phyloP scores from a whole-genome alignment of 2,113 vertebrate species.

The Vanacampus margaritifer region DNA sequence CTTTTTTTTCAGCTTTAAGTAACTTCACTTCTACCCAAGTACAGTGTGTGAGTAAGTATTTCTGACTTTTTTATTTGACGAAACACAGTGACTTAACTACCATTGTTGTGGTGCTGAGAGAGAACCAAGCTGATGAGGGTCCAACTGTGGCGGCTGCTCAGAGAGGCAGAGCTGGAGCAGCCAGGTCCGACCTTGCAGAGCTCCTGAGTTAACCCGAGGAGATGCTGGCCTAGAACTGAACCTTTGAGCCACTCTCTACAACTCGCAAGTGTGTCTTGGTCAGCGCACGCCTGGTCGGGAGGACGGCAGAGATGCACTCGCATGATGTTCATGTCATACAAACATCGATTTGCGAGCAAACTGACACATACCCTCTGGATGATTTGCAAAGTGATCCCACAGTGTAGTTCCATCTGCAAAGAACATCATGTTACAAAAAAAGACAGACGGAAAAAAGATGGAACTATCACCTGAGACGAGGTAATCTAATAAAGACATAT shows the following conservation, averaged over 20 bases:
- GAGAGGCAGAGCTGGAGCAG: conserved; percentile 43
- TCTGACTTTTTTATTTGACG: not conserved
- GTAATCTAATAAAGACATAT: not conserved
- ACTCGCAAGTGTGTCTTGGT: conserved; percentile 70
- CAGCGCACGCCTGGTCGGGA: conserved; percentile 78
- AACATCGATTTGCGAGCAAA: not conserved
- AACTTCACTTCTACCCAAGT: not conserved
- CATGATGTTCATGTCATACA: not conserved
- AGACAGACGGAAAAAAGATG: not conserved
- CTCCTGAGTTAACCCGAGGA: conserved; percentile 79
- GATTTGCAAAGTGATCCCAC: conserved; percentile 83
- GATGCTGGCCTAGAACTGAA: conserved; percentile 79
- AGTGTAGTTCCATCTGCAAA: conserved; percentile 81
- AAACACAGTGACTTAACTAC: conserved; percentile 55
- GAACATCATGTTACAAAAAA: not conserved
- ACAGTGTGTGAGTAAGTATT: not conserved
- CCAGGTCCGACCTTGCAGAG: conserved; percentile 76
- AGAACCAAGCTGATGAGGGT: conserved; percentile 85
- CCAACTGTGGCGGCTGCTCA: conserved; percentile 79
- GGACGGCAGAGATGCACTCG: not conserved
- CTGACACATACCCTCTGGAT: conserved; percentile 83
- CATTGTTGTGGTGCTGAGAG: conserved; percentile 81
- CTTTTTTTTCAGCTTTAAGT: not conserved
- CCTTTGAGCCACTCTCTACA: conserved; percentile 87
- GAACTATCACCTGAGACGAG: not conserved